These are phyloP conservation scores for Tethea ocularis DNA, from an alignment of 2,888 invertebrate genomes.

Conservation along the genomic window DNA sequence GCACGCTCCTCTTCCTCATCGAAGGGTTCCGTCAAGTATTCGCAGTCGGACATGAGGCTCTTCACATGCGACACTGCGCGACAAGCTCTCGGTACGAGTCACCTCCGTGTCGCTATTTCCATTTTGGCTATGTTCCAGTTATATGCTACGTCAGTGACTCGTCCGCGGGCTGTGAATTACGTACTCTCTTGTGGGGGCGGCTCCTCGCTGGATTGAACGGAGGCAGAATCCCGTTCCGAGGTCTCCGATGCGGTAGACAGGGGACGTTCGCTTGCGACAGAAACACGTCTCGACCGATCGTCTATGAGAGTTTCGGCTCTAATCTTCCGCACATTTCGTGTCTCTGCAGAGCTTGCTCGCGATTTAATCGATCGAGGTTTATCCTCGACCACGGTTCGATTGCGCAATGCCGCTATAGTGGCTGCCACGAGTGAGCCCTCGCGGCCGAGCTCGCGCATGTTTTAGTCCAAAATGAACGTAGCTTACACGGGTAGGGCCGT, in stretches of 20 bases:
- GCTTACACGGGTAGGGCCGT: conserved; percentile 68
- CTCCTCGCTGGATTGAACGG: conserved; percentile 80
- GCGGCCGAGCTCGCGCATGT: conserved; percentile 82
- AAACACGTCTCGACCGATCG: conserved; percentile 59
- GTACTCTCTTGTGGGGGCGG: conserved; percentile 79
- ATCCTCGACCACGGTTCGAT: conserved; percentile 65
- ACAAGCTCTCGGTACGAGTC: conserved; percentile 76
- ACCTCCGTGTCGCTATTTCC: conserved; percentile 78
- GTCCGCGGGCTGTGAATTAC: conserved; percentile 70
- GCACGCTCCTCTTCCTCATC: conserved; percentile 76
- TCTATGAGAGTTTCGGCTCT: conserved; percentile 53
- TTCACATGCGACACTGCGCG: conserved; percentile 77
- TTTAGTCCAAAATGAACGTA: conserved; percentile 78
- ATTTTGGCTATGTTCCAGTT: conserved; percentile 80
- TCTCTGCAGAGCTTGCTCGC: conserved; percentile 54
- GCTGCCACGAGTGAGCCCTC: conserved; percentile 85
- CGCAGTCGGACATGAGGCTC: conserved; percentile 82
- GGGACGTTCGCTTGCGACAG: conserved; percentile 74
- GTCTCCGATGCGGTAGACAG: conserved; percentile 78
- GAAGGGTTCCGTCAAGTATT: conserved; percentile 77
- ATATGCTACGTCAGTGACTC: conserved; percentile 75
- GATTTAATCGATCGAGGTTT: conserved; percentile 63
- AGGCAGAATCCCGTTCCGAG: conserved; percentile 77
- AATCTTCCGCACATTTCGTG: conserved; percentile 54
- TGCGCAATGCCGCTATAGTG: conserved; percentile 77